Conservation (phyloP, 2,888 invertebrate genomes). For the Diabrotica balteata region DNA sequence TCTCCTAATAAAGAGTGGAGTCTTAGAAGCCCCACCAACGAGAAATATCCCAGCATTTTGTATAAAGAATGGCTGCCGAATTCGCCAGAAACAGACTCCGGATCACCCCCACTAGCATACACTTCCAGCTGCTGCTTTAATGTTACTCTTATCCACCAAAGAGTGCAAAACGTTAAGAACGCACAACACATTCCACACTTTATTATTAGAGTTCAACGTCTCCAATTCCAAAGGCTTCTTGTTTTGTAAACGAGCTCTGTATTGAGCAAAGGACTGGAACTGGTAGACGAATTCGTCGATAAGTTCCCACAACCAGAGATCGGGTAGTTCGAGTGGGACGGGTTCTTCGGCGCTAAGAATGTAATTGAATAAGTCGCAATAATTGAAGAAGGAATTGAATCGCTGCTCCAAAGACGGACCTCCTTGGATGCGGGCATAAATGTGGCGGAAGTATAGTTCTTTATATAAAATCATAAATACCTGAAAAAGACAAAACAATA, state of each 20-base stretch:
- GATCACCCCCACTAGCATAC: conserved; percentile 85
- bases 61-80: conserved; percentile 96
- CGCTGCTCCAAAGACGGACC: conserved; percentile 92
- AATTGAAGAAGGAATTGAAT: conserved; percentile 96
- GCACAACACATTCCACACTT: conserved; percentile 95
- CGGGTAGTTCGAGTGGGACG: conserved; percentile 89
- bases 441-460: conserved; percentile 96
- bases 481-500: conserved; percentile 59
- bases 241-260: conserved; percentile 75
- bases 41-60: conserved; percentile 99
- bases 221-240: conserved; percentile 83
- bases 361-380: conserved; percentile 96
- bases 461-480: conserved; percentile 95
- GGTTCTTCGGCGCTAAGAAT: conserved; percentile 91
- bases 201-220: conserved; percentile 79
- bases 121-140: conserved; percentile 97
- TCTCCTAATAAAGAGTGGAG: conserved; percentile 97
- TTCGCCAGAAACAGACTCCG: conserved; percentile 93
- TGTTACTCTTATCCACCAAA: conserved; percentile 96
- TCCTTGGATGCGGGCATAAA: conserved; percentile 91
- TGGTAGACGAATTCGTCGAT: conserved; percentile 99
- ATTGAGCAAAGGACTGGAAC: conserved; percentile 90
- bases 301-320: conserved; percentile 99
- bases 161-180: conserved; percentile 98
- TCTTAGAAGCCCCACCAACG: conserved; percentile 91